These are phyloP conservation scores for Montifringilla adamsi DNA, from an alignment of 2,113 vertebrate species.

Conservation along the genomic window DNA sequence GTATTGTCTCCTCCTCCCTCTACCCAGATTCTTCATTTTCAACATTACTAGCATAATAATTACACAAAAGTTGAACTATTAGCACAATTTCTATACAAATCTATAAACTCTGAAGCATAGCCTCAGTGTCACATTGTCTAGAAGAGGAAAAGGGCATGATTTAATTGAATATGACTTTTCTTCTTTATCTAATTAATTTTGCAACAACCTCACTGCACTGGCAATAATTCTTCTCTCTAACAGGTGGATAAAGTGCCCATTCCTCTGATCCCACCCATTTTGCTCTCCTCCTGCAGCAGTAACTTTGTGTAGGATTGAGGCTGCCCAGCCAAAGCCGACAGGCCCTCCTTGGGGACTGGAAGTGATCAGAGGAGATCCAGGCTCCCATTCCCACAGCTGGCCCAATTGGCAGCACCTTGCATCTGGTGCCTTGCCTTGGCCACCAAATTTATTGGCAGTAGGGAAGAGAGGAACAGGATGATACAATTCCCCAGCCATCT, in stretches of 20 bases:
- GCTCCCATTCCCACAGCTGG: neutral
- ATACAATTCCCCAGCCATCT: constrained; percentile 59
- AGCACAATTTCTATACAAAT: constrained; percentile 29
- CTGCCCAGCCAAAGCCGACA: neutral
- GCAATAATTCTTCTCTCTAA: neutral
- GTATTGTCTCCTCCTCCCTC: neutral
- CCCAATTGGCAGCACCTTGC: neutral
- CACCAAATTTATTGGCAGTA: constrained; percentile 38
- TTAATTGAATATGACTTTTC: constrained; percentile 42
- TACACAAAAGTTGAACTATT: constrained; percentile 53
- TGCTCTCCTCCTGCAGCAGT: neutral
- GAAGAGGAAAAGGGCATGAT: neutral
- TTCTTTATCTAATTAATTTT: constrained; percentile 18
- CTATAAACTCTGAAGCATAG: constrained; percentile 3
- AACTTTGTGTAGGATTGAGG: rapidly evolving
- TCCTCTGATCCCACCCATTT: neutral
- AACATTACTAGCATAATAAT: neutral
- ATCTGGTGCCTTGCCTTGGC: constrained; percentile 12
- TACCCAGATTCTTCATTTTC: constrained; percentile 25
- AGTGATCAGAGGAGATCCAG: neutral
- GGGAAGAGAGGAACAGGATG: neutral
- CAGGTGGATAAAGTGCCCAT: neutral
- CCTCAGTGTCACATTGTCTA: constrained; percentile 1
- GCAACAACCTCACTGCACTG: neutral
- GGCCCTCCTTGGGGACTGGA: neutral